A percentile compares a stretch with the other conserved stretches of the same genome.
Conservation (phyloP, 2,797 vertebrate genomes). For the Phrynocephalus forsythii region DNA sequence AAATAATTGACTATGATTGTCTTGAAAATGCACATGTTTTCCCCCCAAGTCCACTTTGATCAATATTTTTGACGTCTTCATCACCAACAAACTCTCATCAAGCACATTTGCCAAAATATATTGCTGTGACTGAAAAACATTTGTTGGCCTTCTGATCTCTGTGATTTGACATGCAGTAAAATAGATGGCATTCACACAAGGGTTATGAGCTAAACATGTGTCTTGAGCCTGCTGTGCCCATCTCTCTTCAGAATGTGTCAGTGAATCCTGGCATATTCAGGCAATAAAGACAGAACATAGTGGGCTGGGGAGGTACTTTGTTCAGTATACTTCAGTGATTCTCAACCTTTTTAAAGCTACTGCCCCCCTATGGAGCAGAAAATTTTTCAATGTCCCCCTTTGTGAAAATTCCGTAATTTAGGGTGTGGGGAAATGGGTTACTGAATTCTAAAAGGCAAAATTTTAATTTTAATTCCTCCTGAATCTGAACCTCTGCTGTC, state of each 20-base stretch:
- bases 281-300: conserved; percentile 45
- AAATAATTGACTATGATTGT: not conserved
- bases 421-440: too few relatives aligned
- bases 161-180: conserved; percentile 1
- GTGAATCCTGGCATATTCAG: conserved; percentile 4
- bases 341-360: too few relatives aligned
- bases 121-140: not conserved
- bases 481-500: too few relatives aligned
- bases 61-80: conserved; percentile 6
- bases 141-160: conserved; percentile 32
- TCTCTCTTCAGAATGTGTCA: conserved; percentile 7
- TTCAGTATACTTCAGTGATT: too few relatives aligned
- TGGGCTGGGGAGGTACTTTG: not conserved
- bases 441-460: too few relatives aligned
- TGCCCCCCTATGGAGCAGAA: too few relatives aligned
- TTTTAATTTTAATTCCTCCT: too few relatives aligned
- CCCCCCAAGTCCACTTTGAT: conserved; percentile 2
- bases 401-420: too few relatives aligned
- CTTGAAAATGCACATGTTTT: not conserved
- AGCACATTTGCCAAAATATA: conserved; percentile 20
- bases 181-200: conserved; percentile 7
- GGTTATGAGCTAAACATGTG: not conserved
- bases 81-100: conserved; percentile 1
- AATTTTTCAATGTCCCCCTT: too few relatives aligned
- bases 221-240: conserved; percentile 10